A percentile compares a stretch with the other conserved stretches of the same genome.
Conservation (phyloP, 2,888 invertebrate genomes). For the Sinopyrophorus schimmeli region DNA sequence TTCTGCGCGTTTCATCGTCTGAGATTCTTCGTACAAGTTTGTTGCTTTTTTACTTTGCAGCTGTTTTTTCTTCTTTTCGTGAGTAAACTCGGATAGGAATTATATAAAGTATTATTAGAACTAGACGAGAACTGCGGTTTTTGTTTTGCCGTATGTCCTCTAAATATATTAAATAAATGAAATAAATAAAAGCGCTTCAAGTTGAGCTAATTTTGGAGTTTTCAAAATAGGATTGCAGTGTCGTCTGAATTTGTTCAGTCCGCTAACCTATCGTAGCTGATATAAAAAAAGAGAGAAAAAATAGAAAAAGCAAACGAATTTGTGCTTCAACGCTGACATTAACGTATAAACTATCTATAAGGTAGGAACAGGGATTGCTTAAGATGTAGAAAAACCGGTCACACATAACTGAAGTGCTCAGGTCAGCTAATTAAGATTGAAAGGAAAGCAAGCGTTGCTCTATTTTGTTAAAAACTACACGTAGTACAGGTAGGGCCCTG, state of each 20-base stretch:
- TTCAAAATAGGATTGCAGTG: constrained; percentile 17
- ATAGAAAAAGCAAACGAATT: too few species aligned
- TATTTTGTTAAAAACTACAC: too few species aligned
- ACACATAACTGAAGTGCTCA: too few species aligned
- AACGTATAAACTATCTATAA: too few species aligned
- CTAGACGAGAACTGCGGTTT: constrained; percentile 33
- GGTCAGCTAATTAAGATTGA: too few species aligned
- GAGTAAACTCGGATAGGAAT: constrained; percentile 7
- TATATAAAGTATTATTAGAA: constrained; percentile 18
- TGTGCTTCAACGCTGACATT: too few species aligned
- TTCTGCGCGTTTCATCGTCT: constrained; percentile 33
- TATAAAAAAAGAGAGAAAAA: too few species aligned
- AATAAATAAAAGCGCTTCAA: constrained; percentile 18
- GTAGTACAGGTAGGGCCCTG: too few species aligned
- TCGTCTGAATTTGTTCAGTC: constrained; percentile 18
- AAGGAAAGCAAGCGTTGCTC: too few species aligned
- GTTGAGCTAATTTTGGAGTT: constrained; percentile 13
- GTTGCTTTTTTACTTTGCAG: constrained; percentile 25
- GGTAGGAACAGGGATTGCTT: too few species aligned
- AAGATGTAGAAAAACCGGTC: too few species aligned
- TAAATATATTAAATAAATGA: constrained; percentile 38
- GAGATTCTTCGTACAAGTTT: constrained; percentile 30
- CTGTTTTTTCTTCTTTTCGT: constrained; percentile 12
- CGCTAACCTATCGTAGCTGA: constrained; percentile 12
- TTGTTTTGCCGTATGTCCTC: constrained; percentile 36